Conservation (phyloP, 1,140 invertebrate genomes). For the Trialeurodes vaporariorum region DNA sequence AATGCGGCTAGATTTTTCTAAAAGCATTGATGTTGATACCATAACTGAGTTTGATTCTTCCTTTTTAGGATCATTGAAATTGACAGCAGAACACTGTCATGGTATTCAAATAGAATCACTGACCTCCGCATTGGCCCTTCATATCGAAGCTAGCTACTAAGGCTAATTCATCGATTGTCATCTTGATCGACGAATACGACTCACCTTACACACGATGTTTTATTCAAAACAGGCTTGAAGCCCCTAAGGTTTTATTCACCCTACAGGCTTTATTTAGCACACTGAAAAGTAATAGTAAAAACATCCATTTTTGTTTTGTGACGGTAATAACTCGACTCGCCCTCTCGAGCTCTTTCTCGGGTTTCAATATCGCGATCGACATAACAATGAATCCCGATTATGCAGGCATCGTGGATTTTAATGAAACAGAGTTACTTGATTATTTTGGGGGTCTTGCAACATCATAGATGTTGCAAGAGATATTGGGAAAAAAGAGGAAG, state of each 20-base stretch:
- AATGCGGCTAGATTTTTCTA: not conserved
- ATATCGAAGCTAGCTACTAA: not conserved
- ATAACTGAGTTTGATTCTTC: not conserved
- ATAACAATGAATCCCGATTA: not conserved
- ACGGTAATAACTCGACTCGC: not conserved
- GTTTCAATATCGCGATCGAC: not conserved
- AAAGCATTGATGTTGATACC: not conserved
- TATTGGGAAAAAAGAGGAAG: not conserved
- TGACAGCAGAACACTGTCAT: not conserved
- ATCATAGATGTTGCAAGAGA: not conserved
- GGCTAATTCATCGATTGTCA: not conserved
- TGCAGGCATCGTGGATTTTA: not conserved
- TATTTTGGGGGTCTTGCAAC: not conserved
- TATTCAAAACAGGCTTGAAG: not conserved
- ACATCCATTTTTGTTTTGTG: not conserved
- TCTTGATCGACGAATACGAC: not conserved
- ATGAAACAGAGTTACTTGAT: not conserved
- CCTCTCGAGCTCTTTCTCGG: not conserved
- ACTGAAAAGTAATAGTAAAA: not conserved
- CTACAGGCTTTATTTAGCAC: not conserved
- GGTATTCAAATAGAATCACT: not conserved
- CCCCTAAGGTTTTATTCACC: not conserved
- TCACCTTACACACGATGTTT: not conserved
- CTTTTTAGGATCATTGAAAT: not conserved
- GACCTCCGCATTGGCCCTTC: not conserved